A percentile compares a stretch with the other conserved stretches of the same genome.
phyloP scores from a whole-genome alignment of 2,113 vertebrate genomes.

The Manacus vitellinus region DNA sequence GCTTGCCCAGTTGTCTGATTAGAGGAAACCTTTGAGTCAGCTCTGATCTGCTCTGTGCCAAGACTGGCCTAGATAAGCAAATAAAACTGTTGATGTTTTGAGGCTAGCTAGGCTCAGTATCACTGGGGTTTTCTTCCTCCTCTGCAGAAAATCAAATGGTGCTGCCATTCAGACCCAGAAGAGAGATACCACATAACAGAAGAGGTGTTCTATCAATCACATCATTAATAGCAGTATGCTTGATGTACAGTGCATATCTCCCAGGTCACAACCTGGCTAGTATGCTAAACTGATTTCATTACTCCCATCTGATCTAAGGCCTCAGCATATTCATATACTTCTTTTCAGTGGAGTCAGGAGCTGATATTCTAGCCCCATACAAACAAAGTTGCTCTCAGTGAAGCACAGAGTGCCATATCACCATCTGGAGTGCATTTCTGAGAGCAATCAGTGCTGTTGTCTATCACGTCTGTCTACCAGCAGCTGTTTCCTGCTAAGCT shows the following conservation, averaged over 20 bases:
- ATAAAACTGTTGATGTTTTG: neutral
- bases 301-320: neutral
- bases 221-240: neutral
- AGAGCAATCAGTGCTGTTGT: neutral
- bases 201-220: neutral
- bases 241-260: neutral
- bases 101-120: neutral
- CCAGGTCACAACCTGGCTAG: neutral
- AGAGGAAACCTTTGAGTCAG: neutral
- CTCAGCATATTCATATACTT: neutral
- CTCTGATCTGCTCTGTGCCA: neutral
- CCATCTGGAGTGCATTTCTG: neutral
- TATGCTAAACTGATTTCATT: neutral
- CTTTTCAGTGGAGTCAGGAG: neutral
- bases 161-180: neutral
- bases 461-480: neutral
- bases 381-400: neutral
- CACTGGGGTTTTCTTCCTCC: accelerated
- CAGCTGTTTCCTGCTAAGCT: neutral
- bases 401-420: neutral
- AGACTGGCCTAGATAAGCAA: neutral
- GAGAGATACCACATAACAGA: neutral
- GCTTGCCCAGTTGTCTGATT: neutral
- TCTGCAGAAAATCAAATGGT: neutral
- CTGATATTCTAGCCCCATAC: neutral